Conservation (phyloP, 37 sponge, comb jelly and placozoan species). For the Mnemiopsis leidyi region DNA sequence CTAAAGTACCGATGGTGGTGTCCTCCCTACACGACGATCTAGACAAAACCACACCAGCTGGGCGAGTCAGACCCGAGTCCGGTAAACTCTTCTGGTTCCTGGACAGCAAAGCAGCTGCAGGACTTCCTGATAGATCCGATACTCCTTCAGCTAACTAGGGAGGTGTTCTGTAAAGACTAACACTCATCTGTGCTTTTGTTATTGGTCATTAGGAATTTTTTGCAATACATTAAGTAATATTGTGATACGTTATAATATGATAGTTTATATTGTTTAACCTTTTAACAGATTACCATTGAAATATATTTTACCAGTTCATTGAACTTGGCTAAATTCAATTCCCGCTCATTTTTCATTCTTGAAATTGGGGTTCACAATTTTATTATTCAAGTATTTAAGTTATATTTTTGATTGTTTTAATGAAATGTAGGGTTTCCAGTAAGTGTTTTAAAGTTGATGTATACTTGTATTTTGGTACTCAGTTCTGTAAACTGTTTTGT, state of each 20-base stretch:
- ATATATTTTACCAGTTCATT: no score
- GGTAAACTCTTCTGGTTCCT: constrained; percentile 88
- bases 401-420: background rate
- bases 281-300: background rate
- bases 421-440: no score
- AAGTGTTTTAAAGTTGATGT: background rate
- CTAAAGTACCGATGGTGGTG: background rate
- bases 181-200: no score
- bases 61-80: constrained; percentile 72
- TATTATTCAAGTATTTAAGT: background rate
- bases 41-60: constrained; percentile 77
- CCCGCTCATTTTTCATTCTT: background rate
- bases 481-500: no score
- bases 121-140: background rate
- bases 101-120: constrained; percentile 75
- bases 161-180: background rate
- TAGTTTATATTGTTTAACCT: background rate
- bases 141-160: background rate
- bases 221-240: background rate
- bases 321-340: background rate
- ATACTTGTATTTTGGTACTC: background rate
- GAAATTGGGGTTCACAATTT: background rate
- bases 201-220: no score
- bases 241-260: background rate
- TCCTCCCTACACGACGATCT: background rate